These are phyloP conservation scores for Anthophora plumipes DNA, from an alignment of 2,888 invertebrate species.

Conservation along the genomic window DNA sequence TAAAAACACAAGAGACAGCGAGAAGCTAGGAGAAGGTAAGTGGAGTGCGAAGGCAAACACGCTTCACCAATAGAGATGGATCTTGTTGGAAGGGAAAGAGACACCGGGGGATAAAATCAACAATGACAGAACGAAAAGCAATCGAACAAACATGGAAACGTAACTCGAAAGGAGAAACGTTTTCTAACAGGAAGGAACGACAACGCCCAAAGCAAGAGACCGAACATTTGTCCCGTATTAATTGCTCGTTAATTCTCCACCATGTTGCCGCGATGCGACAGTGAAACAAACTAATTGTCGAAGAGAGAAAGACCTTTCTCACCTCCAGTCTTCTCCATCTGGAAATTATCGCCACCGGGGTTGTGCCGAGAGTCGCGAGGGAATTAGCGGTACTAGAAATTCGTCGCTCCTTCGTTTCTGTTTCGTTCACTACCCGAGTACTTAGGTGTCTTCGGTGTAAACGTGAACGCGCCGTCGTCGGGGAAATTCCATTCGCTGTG, in stretches of 20 bases:
- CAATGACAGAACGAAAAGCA: constrained; percentile 20
- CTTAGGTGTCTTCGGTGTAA: too few species aligned
- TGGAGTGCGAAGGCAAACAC: constrained; percentile 1
- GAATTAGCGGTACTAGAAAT: constrained; percentile 8
- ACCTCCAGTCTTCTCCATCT: too few species aligned
- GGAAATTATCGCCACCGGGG: constrained; percentile 41
- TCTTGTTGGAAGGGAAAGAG: neutral
- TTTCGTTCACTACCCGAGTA: constrained; percentile 2
- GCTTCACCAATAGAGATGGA: neutral
- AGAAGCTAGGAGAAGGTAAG: neutral
- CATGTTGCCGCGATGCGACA: constrained; percentile 35
- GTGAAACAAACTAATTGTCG: constrained; percentile 53
- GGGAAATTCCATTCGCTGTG: neutral
- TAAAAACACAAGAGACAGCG: neutral
- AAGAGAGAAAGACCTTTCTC: constrained; percentile 20
- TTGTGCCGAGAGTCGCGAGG: constrained; percentile 2
- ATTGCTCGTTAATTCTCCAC: constrained; percentile 61
- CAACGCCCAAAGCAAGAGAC: neutral
- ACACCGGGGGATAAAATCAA: constrained; percentile 12
- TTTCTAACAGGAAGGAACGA: neutral
- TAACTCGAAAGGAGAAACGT: neutral
- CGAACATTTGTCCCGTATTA: constrained; percentile 34
- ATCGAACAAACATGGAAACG: constrained; percentile 33
- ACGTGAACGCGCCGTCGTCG: too few species aligned
- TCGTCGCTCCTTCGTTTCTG: neutral